A percentile compares a stretch with the other conserved stretches of the same genome.
These are phyloP conservation scores for Andrena bucephala DNA, from an alignment of 2,888 invertebrate genomes.

Conservation along the genomic window DNA sequence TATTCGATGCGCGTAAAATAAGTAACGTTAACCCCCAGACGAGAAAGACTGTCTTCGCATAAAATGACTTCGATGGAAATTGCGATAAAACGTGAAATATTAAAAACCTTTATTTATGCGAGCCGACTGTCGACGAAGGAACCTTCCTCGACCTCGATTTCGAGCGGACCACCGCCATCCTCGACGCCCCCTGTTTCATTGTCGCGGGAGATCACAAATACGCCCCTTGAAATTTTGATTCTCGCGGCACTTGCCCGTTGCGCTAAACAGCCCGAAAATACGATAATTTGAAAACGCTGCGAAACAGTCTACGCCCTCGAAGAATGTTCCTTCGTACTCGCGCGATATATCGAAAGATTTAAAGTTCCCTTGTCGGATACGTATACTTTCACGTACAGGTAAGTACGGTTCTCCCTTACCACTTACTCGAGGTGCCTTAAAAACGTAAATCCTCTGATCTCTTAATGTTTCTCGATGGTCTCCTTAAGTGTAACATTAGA, in stretches of 20 bases:
- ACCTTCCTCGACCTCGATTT: constrained; percentile 67
- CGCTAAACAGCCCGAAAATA: constrained; percentile 37
- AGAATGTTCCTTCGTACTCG: constrained; percentile 70
- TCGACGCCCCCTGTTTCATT: constrained; percentile 22
- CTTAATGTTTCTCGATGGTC: constrained; percentile 50
- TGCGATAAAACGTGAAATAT: constrained; percentile 71
- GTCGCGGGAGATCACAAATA: constrained; percentile 55
- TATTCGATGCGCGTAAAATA: constrained; percentile 67
- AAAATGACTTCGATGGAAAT: constrained; percentile 62
- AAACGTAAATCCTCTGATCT: constrained; percentile 61
- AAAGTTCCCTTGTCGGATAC: constrained; percentile 69
- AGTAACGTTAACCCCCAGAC: constrained; percentile 61
- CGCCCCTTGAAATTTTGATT: constrained; percentile 21
- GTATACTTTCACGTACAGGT: constrained; percentile 74
- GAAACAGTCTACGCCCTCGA: constrained; percentile 51
- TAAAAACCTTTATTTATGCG: constrained; percentile 70
- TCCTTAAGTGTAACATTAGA: constrained; percentile 48
- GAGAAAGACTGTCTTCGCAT: constrained; percentile 68
- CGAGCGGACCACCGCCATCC: constrained; percentile 16
- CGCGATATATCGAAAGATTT: constrained; percentile 59
- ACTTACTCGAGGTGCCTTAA: constrained; percentile 60
- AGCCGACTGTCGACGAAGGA: constrained; percentile 63
- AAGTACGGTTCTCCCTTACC: constrained; percentile 60
- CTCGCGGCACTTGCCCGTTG: constrained; percentile 15
- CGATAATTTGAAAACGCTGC: constrained; percentile 33